These are phyloP conservation scores for Noctua fimbriata DNA, from an alignment of 2,888 invertebrate species.

Conservation along the genomic window DNA sequence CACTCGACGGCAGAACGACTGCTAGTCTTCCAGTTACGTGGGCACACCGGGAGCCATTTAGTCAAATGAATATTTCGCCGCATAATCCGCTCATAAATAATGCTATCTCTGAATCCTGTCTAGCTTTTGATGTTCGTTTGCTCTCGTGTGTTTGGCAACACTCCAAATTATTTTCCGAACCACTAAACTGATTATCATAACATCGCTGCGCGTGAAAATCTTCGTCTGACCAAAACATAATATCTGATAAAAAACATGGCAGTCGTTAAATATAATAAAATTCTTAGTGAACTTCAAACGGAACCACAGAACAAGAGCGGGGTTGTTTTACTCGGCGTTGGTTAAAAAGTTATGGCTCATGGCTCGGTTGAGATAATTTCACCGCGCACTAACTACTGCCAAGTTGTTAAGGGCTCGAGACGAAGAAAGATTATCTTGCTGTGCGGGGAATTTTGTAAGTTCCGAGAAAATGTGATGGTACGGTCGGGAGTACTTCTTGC, in stretches of 20 bases:
- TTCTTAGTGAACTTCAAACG: constrained; percentile 21
- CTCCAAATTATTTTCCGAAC: constrained; percentile 60
- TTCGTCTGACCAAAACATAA: constrained; percentile 24
- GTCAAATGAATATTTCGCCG: constrained; percentile 62
- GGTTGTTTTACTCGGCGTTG: constrained; percentile 38
- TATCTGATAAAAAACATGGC: constrained; percentile 14
- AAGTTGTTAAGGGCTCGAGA: constrained; percentile 51
- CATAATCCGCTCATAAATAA: constrained; percentile 36
- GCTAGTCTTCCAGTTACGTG: constrained; percentile 63
- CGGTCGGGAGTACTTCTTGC: constrained; percentile 25
- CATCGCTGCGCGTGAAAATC: constrained; percentile 32
- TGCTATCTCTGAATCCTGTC: constrained; percentile 23
- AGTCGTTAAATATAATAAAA: constrained; percentile 12
- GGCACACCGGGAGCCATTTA: constrained; percentile 62
- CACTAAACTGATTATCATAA: constrained; percentile 51
- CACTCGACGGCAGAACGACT: constrained; percentile 65
- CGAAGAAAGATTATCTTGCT: constrained; percentile 53
- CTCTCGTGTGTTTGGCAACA: constrained; percentile 32
- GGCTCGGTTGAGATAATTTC: constrained; percentile 46
- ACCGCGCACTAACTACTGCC: constrained; percentile 45
- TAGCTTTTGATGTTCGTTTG: constrained; percentile 28
- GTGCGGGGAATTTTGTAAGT: constrained; percentile 36
- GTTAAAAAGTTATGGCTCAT: constrained; percentile 54
- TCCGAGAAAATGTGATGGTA: constrained; percentile 39
- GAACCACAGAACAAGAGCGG: constrained; percentile 27